Base-by-base conservation (phyloP, 2,797 vertebrate genomes). In the Australoheros facetus region DNA sequence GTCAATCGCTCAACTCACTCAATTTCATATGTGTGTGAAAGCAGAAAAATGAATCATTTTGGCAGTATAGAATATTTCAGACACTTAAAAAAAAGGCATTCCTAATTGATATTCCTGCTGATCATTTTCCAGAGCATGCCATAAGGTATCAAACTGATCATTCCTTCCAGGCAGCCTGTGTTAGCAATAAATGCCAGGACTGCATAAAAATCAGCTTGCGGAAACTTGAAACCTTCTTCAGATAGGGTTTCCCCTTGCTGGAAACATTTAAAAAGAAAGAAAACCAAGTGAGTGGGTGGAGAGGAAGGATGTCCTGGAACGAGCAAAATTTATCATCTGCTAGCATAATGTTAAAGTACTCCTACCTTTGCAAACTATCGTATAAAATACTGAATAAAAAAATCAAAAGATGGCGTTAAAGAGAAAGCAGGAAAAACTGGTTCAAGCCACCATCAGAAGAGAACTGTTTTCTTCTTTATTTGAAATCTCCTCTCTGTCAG, bases 181-280 rank as follows among this genome's bases (percentile, higher is more conserved):
- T 12, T 42, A 39, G 54, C 23, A 12, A 55, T 30, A 72, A 30
- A 59, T 57, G n/a, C 0, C 32, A 32, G 69, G 37, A 37, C 51
- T 54, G 39, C 30, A 39, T 55, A 13, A 42, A 80, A 75, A 78
- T 39, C 19, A 53, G 55, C 45, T 53, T 30, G 30, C 21, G 19
- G 23, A 53, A 71, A 79, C 2, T 12, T 71, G 19, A 76, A 71
- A 55, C 58, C 42, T 64, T 37, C 56, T 58, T 34, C 14, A 78
- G 14, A 71, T 26, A 34, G 23, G 28, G 2, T 26, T 56, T 26
- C 54, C 17, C 21, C 26, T 14, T 23, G 62, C 39, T 19, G 62
- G 14, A 28, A 28, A 21, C 0, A 0, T 10, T 5, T 48, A 28
- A 48, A 19, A 28, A 66, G 39, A 32, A 48, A 11, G 23, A 48